Percentiles rank a stretch among this genome's conserved stretches.
Evolutionary conservation across 2,797 vertebrate species (phyloP).

Genomic region (Sciurus carolinensis): DNA sequence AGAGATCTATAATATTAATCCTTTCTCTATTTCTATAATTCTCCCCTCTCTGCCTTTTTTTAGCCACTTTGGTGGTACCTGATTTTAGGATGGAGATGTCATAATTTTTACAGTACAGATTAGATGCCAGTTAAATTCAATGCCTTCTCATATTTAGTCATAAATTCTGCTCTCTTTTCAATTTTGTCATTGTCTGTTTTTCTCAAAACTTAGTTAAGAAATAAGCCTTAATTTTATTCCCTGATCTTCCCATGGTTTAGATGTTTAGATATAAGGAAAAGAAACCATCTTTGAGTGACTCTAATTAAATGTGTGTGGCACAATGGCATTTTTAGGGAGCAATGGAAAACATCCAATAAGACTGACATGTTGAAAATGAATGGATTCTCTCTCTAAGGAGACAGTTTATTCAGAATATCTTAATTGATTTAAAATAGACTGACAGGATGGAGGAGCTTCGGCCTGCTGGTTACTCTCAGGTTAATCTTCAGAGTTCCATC

Average conservation of each 20-base stretch:
- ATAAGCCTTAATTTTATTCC: neutral
- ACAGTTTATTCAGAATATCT: conserved; percentile 56
- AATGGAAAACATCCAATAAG: conserved; percentile 9
- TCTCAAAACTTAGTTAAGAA: conserved; percentile 13
- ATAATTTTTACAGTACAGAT: neutral
- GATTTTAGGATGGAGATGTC: neutral
- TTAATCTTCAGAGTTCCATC: conserved; percentile 69
- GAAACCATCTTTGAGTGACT: neutral
- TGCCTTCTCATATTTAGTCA: neutral
- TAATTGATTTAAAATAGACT: conserved; percentile 73
- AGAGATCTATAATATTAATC: neutral
- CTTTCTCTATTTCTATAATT: neutral
- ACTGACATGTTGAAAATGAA: conserved; percentile 33
- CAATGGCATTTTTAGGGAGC: neutral
- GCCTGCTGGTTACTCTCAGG: neutral
- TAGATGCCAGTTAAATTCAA: neutral
- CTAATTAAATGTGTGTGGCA: neutral
- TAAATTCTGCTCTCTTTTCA: neutral
- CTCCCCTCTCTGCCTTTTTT: neutral
- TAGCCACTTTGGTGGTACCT: neutral
- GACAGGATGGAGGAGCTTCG: conserved; percentile 36
- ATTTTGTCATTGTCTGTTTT: neutral
- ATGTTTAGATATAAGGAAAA: neutral
- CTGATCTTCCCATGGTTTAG: neutral
- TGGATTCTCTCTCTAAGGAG: conserved; percentile 37